Conservation (phyloP, 1,140 invertebrate species). For the Drosophila truncata region DNA sequence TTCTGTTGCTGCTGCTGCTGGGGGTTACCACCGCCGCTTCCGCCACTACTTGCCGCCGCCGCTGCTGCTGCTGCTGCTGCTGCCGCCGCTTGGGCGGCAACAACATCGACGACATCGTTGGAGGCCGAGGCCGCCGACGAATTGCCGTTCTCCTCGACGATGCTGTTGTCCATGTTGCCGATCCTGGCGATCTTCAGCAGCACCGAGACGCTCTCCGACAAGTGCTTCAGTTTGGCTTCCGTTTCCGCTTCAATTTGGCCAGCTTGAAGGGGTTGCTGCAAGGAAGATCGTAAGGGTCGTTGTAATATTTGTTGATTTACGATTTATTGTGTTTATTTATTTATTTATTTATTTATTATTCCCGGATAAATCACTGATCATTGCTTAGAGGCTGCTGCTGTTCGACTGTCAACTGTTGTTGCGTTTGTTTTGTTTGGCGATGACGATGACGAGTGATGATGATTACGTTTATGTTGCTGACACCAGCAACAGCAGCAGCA, state of each 20-base stretch:
- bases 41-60: slow-evolving; percentile 37
- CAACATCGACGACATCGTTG: slow-evolving; percentile 81
- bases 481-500: slow-evolving; percentile 31
- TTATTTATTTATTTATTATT: slow-evolving; percentile 1
- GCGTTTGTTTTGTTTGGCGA: slow-evolving; percentile 38
- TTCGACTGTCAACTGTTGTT: slow-evolving; percentile 27
- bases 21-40: slow-evolving; percentile 32
- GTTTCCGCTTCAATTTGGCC: slow-evolving; percentile 80
- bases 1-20: slow-evolving; percentile 64
- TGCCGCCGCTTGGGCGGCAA: slow-evolving; percentile 85
- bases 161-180: slow-evolving; percentile 92
- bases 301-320: not conserved
- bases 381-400: slow-evolving; percentile 6
- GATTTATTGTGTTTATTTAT: too few relatives aligned
- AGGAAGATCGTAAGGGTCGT: not conserved
- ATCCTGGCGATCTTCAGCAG: slow-evolving; percentile 87
- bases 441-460: slow-evolving; percentile 43
- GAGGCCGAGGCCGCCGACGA: slow-evolving; percentile 84
- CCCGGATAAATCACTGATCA: slow-evolving; percentile 9
- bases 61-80: slow-evolving; percentile 38
- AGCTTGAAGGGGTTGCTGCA: slow-evolving; percentile 69
- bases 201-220: slow-evolving; percentile 85
- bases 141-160: slow-evolving; percentile 94
- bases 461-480: slow-evolving; percentile 41
- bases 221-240: slow-evolving; percentile 84